Percentiles rank a stretch among this genome's conserved stretches.
phyloP scores from a whole-genome alignment of 53 echinoderm and acorn worm species.

The Hippasteria phrygiana region DNA sequence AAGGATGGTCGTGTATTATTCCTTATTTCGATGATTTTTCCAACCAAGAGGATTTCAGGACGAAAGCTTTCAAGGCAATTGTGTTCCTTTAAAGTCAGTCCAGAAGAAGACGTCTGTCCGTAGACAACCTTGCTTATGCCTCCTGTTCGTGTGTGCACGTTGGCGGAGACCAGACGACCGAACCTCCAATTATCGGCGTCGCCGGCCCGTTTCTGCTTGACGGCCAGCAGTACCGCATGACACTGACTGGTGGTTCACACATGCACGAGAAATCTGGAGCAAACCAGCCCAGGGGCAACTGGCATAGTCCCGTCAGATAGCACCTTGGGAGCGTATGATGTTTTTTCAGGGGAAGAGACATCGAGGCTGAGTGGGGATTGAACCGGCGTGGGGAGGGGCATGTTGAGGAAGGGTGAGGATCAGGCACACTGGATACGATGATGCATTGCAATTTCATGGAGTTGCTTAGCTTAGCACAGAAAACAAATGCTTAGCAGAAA shows the following conservation, averaged over 20 bases:
- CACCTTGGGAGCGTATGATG: conserved; percentile 30
- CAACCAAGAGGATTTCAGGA: no score
- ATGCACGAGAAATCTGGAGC: conserved; percentile 26
- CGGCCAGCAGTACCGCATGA: conserved; percentile 36
- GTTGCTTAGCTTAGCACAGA: no score
- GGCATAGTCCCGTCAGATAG: background rate
- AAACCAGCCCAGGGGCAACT: conserved; percentile 43
- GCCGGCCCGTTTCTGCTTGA: conserved; percentile 63
- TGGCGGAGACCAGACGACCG: conserved; percentile 4
- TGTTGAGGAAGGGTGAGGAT: background rate
- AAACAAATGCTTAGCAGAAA: no score
- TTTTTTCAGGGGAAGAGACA: conserved; percentile 2
- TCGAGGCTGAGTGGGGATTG: background rate
- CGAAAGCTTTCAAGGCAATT: no score
- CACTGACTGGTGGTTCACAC: conserved; percentile 17
- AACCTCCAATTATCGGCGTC: conserved; percentile 13
- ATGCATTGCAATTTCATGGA: no score
- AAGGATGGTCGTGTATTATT: no score
- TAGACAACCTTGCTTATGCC: background rate
- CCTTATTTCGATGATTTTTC: no score
- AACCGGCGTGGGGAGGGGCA: background rate
- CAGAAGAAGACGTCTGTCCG: background rate
- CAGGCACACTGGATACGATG: no score
- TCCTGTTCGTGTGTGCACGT: background rate
- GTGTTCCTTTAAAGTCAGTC: background rate